Conservation (phyloP, 2,888 invertebrate species). For the Archips crataeganus region DNA sequence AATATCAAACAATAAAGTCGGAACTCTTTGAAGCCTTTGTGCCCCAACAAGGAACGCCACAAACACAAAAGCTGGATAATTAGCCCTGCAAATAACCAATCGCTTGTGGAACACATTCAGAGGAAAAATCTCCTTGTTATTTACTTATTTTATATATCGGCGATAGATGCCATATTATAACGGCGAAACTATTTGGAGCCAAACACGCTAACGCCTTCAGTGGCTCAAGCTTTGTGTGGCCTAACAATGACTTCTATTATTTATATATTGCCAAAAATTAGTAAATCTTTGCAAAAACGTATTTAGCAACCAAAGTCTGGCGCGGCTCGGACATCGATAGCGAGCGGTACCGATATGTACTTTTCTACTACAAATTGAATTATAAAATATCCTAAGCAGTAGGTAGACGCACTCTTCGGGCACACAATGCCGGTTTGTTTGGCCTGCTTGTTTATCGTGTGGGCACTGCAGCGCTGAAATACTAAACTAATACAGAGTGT, state of each 20-base stretch:
- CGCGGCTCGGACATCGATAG: background rate
- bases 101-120: constrained; percentile 1
- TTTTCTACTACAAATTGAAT: constrained; percentile 32
- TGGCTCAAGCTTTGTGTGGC: no score
- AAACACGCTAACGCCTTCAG: no score
- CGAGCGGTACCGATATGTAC: background rate
- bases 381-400: constrained; percentile 37
- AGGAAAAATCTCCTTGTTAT: constrained; percentile 9
- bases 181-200: no score
- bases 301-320: background rate
- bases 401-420: constrained; percentile 56
- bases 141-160: background rate
- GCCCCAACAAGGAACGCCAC: constrained; percentile 13
- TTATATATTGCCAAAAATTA: no score
- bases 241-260: no score
- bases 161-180: no score
- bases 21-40: constrained; percentile 25
- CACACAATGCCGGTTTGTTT: constrained; percentile 69
- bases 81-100: constrained; percentile 10
- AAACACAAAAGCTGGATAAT: constrained; percentile 22
- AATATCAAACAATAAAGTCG: constrained; percentile 14
- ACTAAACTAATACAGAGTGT: constrained; percentile 56
- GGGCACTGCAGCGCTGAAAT: constrained; percentile 59
- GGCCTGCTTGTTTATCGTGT: constrained; percentile 67
- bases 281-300: background rate